These are phyloP conservation scores for Nasua narica DNA, from an alignment of 2,797 vertebrate species.

Conservation along the genomic window DNA sequence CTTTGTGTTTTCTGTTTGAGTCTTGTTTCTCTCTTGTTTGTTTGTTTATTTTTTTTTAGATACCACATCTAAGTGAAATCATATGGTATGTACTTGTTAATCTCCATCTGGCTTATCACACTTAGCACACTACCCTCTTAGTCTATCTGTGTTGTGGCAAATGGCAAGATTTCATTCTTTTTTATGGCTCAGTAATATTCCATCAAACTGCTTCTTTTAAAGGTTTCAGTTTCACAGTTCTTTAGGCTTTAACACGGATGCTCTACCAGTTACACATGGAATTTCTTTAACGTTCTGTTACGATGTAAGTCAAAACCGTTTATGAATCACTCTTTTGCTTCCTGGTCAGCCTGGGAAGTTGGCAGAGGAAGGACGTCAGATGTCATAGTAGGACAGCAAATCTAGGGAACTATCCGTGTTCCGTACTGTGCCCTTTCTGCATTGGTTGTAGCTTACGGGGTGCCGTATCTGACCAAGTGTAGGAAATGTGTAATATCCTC, in stretches of 20 bases:
- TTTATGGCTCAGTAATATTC: not conserved
- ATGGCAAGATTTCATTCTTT: not conserved
- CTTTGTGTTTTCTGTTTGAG: not conserved
- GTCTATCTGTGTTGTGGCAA: not conserved
- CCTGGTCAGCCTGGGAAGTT: not conserved
- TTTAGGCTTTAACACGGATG: not conserved
- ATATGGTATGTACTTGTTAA: not conserved
- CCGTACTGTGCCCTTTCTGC: not conserved
- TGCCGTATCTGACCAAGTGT: not conserved
- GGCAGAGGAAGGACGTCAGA: not conserved
- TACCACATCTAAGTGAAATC: not conserved
- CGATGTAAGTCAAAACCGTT: not conserved
- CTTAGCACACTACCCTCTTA: not conserved
- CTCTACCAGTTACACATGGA: not conserved
- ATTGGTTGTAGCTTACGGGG: not conserved
- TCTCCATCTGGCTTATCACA: not conserved
- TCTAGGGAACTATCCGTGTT: rapidly evolving
- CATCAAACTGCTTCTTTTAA: not conserved
- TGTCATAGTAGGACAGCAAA: not conserved
- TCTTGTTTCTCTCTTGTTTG: not conserved
- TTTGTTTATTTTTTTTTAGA: not conserved
- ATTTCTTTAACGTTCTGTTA: not conserved
- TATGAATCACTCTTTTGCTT: not conserved
- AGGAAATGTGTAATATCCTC: not conserved
- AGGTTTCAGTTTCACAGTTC: not conserved